Base-by-base conservation (phyloP, 2,797 vertebrate species). In the Eleutherodactylus coqui region DNA sequence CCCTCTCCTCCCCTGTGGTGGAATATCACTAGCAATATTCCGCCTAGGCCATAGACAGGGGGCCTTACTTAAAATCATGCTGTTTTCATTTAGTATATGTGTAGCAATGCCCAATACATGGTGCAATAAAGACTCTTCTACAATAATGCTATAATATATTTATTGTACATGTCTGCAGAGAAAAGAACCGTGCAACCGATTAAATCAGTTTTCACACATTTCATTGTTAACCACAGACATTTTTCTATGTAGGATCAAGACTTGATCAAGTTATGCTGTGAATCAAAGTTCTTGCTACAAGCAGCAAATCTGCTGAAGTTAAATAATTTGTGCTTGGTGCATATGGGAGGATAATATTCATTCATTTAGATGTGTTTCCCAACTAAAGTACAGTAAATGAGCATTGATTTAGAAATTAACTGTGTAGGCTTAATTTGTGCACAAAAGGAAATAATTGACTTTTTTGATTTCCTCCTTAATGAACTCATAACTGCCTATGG, bases 341-440 rank as follows among this genome's bases (percentile, higher is more conserved):
- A 81, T 51, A 69, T 34, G 19, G 7, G 69, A 36, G 79, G 29
- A 73, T 41, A 82, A 73, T 82, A 58, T 82, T 72, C 34, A 73
- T 55, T 53, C 34, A 43, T 73, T 55, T 58, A 43, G 67, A 55
- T 45, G 34, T 73, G 64, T 73, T 38, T 72, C 36, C 80, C 21
- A 82, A 19, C 64, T 58, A 75, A 62, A 83, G 32, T 49, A n/a
- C 55, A 62, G 55, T 41, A 75, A 73, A 75, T 83, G 70, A 75
- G 47, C 70, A 83, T 75, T 83, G 34, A 83, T 83, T 83, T 83
- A 60, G 13, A 75, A 83, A 75, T 75, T 75, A 75, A 58, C 47
- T 29, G 11, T 75, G 70, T 83, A 49, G 51, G 51, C n/a, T 83
- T 83, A 58, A 83, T 83, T 75, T 47, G 41, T 47, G 58, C n/a